These are phyloP conservation scores for Ladona fulva DNA, from an alignment of 1,140 invertebrate species.

Conservation along the genomic window DNA sequence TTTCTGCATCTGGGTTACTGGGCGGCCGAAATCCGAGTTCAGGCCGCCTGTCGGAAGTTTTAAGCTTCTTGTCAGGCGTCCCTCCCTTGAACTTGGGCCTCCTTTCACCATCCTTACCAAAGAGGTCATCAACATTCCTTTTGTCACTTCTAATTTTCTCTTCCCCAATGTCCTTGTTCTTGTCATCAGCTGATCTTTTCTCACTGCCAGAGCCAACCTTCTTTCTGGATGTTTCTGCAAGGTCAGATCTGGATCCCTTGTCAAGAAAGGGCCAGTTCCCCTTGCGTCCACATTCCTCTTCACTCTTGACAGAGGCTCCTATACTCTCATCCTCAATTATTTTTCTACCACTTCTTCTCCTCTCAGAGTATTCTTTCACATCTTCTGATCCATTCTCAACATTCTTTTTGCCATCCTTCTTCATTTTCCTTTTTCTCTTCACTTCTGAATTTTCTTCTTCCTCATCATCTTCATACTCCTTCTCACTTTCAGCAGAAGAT, in stretches of 20 bases:
- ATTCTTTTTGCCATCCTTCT: slow-evolving; percentile 29
- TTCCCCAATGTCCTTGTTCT: neutral
- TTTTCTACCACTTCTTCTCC: slow-evolving; percentile 18
- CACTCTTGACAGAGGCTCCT: neutral
- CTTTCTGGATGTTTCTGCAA: neutral
- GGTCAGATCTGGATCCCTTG: slow-evolving; percentile 38
- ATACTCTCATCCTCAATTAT: neutral
- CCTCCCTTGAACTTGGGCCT: slow-evolving; percentile 8
- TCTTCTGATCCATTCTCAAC: slow-evolving; percentile 4
- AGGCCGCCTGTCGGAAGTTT: slow-evolving; percentile 73
- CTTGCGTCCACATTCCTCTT: slow-evolving; percentile 13
- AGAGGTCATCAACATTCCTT: neutral
- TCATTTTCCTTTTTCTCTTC: slow-evolving; percentile 36
- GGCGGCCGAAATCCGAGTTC: slow-evolving; percentile 61
- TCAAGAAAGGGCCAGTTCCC: slow-evolving; percentile 50
- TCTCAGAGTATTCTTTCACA: slow-evolving; percentile 14
- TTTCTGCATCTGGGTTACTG: slow-evolving; percentile 27
- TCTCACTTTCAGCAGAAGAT: slow-evolving; percentile 27
- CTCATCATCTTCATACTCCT: slow-evolving; percentile 32
- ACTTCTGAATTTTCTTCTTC: slow-evolving; percentile 33
- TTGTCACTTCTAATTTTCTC: neutral
- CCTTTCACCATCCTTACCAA: neutral
- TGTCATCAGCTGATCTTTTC: neutral
- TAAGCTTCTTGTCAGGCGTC: slow-evolving; percentile 65
- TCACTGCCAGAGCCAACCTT: neutral